Percentiles rank a stretch among this genome's conserved stretches.
These are phyloP conservation scores for Hippopotamus amphibius DNA, from an alignment of 2,113 vertebrate species.

Conservation along the genomic window DNA sequence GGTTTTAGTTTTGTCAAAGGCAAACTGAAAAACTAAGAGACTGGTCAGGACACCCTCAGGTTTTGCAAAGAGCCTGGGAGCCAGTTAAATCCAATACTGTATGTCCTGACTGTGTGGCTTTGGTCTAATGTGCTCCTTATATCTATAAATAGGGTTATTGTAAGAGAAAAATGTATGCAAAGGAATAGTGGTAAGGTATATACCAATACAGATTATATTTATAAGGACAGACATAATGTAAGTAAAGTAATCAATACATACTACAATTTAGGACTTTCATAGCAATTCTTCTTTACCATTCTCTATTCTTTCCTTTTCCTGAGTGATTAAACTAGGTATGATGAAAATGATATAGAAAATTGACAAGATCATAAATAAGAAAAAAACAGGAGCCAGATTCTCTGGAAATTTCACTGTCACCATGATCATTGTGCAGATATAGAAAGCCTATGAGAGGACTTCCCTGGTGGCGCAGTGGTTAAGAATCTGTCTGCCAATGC, in stretches of 20 bases:
- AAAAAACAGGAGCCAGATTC: not conserved
- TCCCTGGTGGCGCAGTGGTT: too few species aligned
- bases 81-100: not conserved
- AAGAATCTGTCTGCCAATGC: too few species aligned
- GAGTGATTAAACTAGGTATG: not conserved
- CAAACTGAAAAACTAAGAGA: not conserved
- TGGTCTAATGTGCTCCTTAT: not conserved
- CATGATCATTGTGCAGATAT: not conserved
- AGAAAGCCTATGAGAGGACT: too few species aligned
- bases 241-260: not conserved
- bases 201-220: not conserved
- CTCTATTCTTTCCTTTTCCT: not conserved
- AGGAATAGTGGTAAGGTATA: not conserved
- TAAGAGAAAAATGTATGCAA: not conserved
- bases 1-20: constrained; percentile 11
- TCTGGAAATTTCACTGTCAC: not conserved
- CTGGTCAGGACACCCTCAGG: not conserved
- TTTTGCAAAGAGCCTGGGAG: not conserved
- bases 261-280: not conserved
- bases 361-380: not conserved
- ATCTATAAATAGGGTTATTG: not conserved
- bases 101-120: not conserved
- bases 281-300: not conserved
- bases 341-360: not conserved
- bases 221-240: not conserved